A percentile compares a stretch with the other conserved stretches of the same genome.
Conservation (phyloP, 2,888 invertebrate genomes). For the Dusona sp. region DNA sequence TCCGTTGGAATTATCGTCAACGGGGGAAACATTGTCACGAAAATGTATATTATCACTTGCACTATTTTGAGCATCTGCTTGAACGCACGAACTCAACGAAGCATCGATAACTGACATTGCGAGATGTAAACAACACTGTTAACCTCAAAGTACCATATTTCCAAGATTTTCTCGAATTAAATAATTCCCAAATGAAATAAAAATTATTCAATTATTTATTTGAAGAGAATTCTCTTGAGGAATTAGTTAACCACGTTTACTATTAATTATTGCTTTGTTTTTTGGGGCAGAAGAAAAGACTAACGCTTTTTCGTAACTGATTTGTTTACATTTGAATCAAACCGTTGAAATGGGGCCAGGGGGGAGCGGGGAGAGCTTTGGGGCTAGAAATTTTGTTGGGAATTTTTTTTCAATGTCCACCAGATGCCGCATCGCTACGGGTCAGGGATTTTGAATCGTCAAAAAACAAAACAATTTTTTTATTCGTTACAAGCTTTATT, state of each 20-base stretch:
- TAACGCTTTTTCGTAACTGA: constrained; percentile 9
- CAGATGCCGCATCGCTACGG: neutral
- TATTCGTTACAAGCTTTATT: constrained; percentile 56
- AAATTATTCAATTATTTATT: neutral
- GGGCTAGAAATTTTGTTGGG: neutral
- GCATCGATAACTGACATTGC: constrained; percentile 52
- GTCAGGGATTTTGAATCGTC: neutral
- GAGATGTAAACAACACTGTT: constrained; percentile 9
- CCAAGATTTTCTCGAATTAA: neutral
- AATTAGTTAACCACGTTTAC: neutral
- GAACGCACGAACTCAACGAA: constrained; percentile 19
- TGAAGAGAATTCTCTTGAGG: no score
- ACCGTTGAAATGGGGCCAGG: no score
- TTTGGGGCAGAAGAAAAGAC: neutral
- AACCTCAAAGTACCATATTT: constrained; percentile 29
- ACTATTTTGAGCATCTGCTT: neutral
- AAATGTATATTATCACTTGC: constrained; percentile 2
- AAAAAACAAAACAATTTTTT: neutral
- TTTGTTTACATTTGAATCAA: constrained; percentile 8
- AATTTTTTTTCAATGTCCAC: neutral
- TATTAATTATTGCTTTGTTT: constrained; percentile 5
- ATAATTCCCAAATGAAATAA: neutral
- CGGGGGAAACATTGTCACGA: neutral
- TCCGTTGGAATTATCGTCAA: constrained; percentile 13
- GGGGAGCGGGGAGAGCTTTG: neutral